phyloP scores from a whole-genome alignment of 2,888 invertebrate genomes.

The Ochropleura leucogaster region DNA sequence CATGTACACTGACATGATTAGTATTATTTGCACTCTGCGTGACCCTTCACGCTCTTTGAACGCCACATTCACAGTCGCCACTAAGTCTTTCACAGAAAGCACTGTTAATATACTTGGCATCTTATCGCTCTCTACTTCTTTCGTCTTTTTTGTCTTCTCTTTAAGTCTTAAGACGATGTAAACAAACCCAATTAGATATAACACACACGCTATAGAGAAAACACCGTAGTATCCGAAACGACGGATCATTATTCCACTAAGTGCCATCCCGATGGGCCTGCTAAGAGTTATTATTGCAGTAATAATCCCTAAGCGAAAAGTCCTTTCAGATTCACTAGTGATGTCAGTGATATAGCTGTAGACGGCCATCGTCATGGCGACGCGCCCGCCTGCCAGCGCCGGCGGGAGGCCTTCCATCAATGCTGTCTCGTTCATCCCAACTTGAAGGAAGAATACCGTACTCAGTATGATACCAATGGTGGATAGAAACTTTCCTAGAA shows the following conservation, averaged over 20 bases:
- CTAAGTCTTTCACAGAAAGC: slow-evolving; percentile 83
- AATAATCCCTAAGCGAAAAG: slow-evolving; percentile 91
- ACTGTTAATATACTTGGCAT: slow-evolving; percentile 76
- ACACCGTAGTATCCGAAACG: slow-evolving; percentile 88
- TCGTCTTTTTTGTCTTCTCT: slow-evolving; percentile 78
- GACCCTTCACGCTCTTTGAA: slow-evolving; percentile 81
- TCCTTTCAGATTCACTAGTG: slow-evolving; percentile 90
- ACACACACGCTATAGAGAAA: slow-evolving; percentile 84
- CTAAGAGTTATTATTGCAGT: slow-evolving; percentile 89
- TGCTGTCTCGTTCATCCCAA: slow-evolving; percentile 90
- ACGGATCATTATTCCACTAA: slow-evolving; percentile 89
- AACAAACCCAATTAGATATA: slow-evolving; percentile 85
- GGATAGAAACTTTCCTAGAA: slow-evolving; percentile 90
- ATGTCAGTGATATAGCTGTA: slow-evolving; percentile 92
- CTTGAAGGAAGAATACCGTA: slow-evolving; percentile 90
- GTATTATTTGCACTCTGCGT: slow-evolving; percentile 82
- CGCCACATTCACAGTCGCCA: slow-evolving; percentile 87
- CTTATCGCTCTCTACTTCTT: slow-evolving; percentile 76
- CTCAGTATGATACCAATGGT: slow-evolving; percentile 90
- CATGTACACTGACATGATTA: slow-evolving; percentile 87
- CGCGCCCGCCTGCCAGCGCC: slow-evolving; percentile 91
- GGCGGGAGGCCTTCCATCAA: slow-evolving; percentile 90
- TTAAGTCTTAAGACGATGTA: slow-evolving; percentile 85
- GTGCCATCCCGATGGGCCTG: slow-evolving; percentile 88
- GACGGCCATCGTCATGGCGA: slow-evolving; percentile 91